These are phyloP conservation scores for Miltochrista miniata DNA, from an alignment of 2,888 invertebrate species.

Conservation along the genomic window DNA sequence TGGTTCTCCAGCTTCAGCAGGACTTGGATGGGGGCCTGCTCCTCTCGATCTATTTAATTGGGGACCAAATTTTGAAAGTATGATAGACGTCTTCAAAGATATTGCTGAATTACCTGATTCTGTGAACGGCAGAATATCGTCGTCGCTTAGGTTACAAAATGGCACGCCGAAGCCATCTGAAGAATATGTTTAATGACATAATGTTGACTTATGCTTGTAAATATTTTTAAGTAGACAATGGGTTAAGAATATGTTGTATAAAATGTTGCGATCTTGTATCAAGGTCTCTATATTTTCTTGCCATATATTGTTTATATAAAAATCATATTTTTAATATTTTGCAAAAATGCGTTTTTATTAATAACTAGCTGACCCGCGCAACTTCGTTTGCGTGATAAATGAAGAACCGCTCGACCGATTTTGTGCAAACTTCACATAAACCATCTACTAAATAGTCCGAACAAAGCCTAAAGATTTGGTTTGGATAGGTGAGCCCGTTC, in stretches of 20 bases:
- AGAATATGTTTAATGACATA: slow-evolving; percentile 89
- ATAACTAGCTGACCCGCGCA: no score
- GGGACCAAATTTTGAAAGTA: slow-evolving; percentile 97
- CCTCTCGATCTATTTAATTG: slow-evolving; percentile 90
- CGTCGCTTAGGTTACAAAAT: slow-evolving; percentile 89
- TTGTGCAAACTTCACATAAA: no score
- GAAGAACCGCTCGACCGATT: no score
- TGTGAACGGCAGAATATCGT: slow-evolving; percentile 88
- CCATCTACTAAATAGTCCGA: no score
- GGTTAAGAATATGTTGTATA: slow-evolving; percentile 67
- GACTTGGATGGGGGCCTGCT: slow-evolving; percentile 93
- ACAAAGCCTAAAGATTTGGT: no score
- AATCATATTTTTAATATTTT: slow-evolving; percentile 5
- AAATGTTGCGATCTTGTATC: slow-evolving; percentile 78
- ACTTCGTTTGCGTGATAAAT: no score
- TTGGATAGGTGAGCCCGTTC: no score
- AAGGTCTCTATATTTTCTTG: slow-evolving; percentile 77
- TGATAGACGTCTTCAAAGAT: slow-evolving; percentile 98
- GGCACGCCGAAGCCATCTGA: slow-evolving; percentile 94
- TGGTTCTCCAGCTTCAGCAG: slow-evolving; percentile 90
- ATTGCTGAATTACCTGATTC: slow-evolving; percentile 97
- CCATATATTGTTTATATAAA: slow-evolving; percentile 71
- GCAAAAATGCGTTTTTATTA: no score
- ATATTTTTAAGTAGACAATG: slow-evolving; percentile 40
- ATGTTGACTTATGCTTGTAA: slow-evolving; percentile 33